Conservation (phyloP, 2,113 vertebrate species). For the rabbit (Oryctolagus cuniculus) region DNA sequence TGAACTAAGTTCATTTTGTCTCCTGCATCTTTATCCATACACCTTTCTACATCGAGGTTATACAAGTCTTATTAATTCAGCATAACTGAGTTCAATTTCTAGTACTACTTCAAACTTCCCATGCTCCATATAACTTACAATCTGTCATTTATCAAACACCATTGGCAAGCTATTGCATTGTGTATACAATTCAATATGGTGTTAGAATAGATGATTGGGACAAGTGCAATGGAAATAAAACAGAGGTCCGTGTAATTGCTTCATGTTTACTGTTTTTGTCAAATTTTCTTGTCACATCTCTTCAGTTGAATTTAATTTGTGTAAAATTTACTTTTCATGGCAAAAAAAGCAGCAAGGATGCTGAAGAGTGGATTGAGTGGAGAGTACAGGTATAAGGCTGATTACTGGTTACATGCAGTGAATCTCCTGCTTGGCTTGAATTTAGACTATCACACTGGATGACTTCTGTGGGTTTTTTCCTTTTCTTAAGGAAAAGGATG, state of each 20-base stretch:
- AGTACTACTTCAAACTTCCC: neutral
- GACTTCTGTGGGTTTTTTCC: neutral
- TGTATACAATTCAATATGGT: neutral
- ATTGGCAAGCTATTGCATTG: neutral
- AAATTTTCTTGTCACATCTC: neutral
- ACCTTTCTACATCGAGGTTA: neutral
- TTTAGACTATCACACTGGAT: neutral
- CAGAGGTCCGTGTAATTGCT: neutral
- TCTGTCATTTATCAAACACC: neutral
- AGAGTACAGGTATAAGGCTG: neutral
- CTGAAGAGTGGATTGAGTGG: neutral
- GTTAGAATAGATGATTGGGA: neutral
- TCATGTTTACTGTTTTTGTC: neutral
- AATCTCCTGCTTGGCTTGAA: neutral
- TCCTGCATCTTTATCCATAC: neutral
- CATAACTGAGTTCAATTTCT: neutral
- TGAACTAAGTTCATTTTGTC: neutral
- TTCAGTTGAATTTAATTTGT: conserved; percentile 9
- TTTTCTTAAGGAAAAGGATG: neutral
- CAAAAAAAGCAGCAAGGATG: neutral
- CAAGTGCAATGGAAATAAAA: neutral
- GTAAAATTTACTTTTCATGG: neutral
- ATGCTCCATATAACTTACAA: neutral
- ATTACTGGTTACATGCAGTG: neutral
- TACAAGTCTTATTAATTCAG: neutral